Percentiles rank a stretch among this genome's conserved stretches.
Conservation (phyloP, 1,140 invertebrate species). For the Neodiprion pinetum region DNA sequence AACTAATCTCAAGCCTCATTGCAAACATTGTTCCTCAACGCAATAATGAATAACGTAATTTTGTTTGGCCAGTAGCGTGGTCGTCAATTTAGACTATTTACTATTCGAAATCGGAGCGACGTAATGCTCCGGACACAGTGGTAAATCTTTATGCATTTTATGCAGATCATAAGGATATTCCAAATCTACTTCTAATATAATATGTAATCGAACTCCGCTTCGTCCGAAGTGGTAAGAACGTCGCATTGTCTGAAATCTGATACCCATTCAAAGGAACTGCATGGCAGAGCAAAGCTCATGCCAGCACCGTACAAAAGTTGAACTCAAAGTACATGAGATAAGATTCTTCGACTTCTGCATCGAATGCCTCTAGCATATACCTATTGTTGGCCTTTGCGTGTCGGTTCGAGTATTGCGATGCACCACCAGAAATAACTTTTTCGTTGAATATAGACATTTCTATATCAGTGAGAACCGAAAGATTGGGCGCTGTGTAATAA, state of each 20-base stretch:
- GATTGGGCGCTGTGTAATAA: slow-evolving; percentile 30
- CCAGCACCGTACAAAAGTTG: slow-evolving; percentile 64
- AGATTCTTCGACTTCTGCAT: slow-evolving; percentile 42
- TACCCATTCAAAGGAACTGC: slow-evolving; percentile 55
- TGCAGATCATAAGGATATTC: too few relatives aligned
- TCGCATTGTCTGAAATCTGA: slow-evolving; percentile 35
- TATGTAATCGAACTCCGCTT: slow-evolving; percentile 46
- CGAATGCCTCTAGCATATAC: slow-evolving; percentile 50
- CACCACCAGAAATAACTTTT: slow-evolving; percentile 32
- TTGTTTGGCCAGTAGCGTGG: too few relatives aligned
- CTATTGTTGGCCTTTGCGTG: slow-evolving; percentile 58
- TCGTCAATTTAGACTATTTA: too few relatives aligned
- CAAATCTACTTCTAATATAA: slow-evolving; percentile 45
- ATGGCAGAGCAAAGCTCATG: slow-evolving; percentile 50
- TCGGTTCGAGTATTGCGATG: slow-evolving; percentile 47
- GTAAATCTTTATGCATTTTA: too few relatives aligned
- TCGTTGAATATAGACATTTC: too few relatives aligned
- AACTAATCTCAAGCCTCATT: slow-evolving; percentile 46
- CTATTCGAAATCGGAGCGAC: too few relatives aligned
- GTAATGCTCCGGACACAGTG: too few relatives aligned
- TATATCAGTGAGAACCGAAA: background rate
- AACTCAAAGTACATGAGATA: slow-evolving; percentile 60
- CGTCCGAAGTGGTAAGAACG: slow-evolving; percentile 53
- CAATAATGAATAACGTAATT: slow-evolving; percentile 54
- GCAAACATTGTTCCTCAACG: slow-evolving; percentile 45